These are phyloP conservation scores for Cantharis rustica DNA, from an alignment of 2,888 invertebrate genomes.

Conservation along the genomic window DNA sequence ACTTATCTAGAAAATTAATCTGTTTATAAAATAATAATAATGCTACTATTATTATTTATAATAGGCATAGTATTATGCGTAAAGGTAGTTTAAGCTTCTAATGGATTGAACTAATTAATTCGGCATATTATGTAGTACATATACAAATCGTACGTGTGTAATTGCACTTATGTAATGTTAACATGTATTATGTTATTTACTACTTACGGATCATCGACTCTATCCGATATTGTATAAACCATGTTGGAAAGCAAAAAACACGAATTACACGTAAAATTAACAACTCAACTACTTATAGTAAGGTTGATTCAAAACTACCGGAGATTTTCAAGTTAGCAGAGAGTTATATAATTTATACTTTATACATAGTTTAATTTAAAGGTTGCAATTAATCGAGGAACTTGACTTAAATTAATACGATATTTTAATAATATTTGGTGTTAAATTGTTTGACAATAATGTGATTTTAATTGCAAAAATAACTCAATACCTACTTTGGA, in stretches of 20 bases:
- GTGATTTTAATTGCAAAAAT: neutral
- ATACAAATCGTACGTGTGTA: neutral
- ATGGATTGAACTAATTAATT: neutral
- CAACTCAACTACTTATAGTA: neutral
- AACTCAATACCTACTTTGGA: neutral
- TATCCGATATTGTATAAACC: neutral
- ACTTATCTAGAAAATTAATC: neutral
- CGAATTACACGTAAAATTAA: neutral
- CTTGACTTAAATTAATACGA: neutral
- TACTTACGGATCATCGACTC: neutral
- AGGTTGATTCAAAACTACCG: neutral
- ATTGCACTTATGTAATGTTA: too few relatives aligned
- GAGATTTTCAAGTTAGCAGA: neutral
- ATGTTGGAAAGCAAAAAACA: neutral
- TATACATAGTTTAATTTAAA: neutral
- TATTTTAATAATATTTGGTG: neutral
- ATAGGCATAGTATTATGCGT: neutral
- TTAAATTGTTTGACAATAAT: neutral
- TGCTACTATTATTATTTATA: too few relatives aligned
- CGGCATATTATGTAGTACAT: neutral
- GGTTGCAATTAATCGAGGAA: neutral
- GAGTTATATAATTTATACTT: neutral
- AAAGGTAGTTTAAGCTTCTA: neutral
- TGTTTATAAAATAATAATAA: neutral
- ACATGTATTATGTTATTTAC: neutral